Base-by-base conservation (phyloP, 2,113 vertebrate species). In the Alligator mississippiensis region DNA sequence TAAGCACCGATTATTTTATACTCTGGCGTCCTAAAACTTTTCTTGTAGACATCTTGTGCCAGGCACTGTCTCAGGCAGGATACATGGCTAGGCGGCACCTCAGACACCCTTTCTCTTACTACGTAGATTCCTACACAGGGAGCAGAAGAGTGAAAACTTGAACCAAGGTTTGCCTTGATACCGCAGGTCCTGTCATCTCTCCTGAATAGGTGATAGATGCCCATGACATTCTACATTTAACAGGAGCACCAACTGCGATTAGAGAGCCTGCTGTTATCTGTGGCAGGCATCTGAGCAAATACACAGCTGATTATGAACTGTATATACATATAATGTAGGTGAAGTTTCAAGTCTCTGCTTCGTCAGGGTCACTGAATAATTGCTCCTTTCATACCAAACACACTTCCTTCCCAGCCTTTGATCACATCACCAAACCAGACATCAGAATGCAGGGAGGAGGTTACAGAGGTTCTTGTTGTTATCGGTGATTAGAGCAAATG, bases 401-500 rank as follows among this genome's bases (percentile, higher is more conserved):
- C 4, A 62, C 11, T 18, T 54, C 61, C 61, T 83, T 60, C 24
- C 11, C 6, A 70, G 57, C 38, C 70, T 90, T 81, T 62, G 59
- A 57, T 47, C 57, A 47, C 47, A 80, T 80, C 28, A 55, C 55
- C 84, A 90, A 30, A 77, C 13, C n/a, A 90, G 70, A 30, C n/a
- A 24, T 57, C 75, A 81, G 60, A 85, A 74, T 28, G 78, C 58
- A 22, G 16, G 88, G 57, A 82, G 68, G 38, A 75, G 85, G 38
- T 77, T 88, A 92, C 84, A 79, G 79, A 90, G 34, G 30, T 4
- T 2, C 88, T 90, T 18, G n/a, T 91, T 90, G 58, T 79, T 82
- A 63, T 64, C 25, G 22, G 15, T 59, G 57, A 60, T 74, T 25
- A 21, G 47, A 34, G 14, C 28, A 62, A 82, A 80, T 83, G 93